Conservation (phyloP, 2,113 vertebrate genomes). For the Bagarius yarrelli region DNA sequence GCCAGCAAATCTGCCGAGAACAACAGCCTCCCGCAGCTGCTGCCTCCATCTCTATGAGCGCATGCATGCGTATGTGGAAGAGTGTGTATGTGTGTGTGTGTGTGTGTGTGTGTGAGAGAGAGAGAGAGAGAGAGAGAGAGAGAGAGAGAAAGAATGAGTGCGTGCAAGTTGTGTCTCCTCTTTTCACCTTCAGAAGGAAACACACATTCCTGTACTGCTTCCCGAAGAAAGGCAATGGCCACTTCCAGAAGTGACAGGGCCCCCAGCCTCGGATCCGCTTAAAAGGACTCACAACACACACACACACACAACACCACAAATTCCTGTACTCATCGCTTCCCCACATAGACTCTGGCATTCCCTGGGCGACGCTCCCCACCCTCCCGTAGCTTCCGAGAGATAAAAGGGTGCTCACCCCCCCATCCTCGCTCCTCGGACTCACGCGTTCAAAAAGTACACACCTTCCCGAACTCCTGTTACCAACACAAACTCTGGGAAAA, state of each 20-base stretch:
- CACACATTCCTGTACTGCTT: conserved; percentile 74
- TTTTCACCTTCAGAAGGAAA: conserved; percentile 79
- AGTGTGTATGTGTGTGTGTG: conserved; percentile 35
- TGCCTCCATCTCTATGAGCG: conserved; percentile 43
- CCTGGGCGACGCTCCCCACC: no score
- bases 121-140: conserved; percentile 28
- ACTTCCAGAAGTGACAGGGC: conserved; percentile 80
- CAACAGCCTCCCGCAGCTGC: conserved; percentile 55
- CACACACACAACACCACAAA: neutral
- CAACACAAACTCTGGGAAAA: no score
- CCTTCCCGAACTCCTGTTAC: no score
- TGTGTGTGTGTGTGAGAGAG: conserved; percentile 33
- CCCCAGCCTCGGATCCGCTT: conserved; percentile 64
- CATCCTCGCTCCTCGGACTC: no score
- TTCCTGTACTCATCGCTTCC: no score
- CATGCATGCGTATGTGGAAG: conserved; percentile 33
- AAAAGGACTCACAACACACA: conserved; percentile 18
- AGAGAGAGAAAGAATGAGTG: conserved; percentile 22
- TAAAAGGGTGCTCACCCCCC: no score
- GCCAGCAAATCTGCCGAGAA: no score
- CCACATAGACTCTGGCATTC: no score
- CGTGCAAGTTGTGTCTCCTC: conserved; percentile 52
- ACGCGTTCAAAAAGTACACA: no score
- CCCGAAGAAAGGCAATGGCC: conserved; percentile 75
- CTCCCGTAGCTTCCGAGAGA: no score